Base-by-base conservation (phyloP, 2,888 invertebrate species). In the Phanerotoma sp. region DNA sequence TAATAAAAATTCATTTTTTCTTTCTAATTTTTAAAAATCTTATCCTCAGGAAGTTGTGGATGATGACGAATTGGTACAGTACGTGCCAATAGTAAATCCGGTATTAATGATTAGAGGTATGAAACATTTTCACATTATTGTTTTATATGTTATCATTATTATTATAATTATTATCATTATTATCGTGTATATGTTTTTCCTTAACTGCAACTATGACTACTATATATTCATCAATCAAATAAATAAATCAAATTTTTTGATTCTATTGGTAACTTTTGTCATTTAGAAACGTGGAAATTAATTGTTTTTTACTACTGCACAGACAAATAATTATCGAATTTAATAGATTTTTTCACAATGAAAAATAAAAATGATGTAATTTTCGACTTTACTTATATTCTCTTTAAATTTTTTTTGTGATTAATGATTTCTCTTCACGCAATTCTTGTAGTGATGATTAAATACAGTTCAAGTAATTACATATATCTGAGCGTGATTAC, bases 91-190 rank as follows among this genome's bases (percentile, higher is more conserved):
- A 9, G 37, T 16, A 15, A 37, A 37, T 16, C 37, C 37, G 16
- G 37, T 37, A 16, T 55, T 58, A 58, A 33, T 33, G n/a, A 33
- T 33, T 33, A 33, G 33, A 33, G 33, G 33, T 33, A 33, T 11
- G 33, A 11, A 33, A 5, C n/a, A 33, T 33, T 7, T 33, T 33
- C 5, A 33, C n/a, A 33, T 13, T 33, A 11, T 13, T 33, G 3
- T 33, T 30, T 30, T 30, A 10, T 30, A 30, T n/a, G 13, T 33
- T 33, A 33, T 33, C 11, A n/a, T 33, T 33, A 33, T 9, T 33
- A n/a, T 33, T 33, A 33, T 33, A 13, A 33, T 13, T 33, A n/a
- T n/a, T n/a, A n/a, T n/a, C n/a, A n/a, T n/a, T n/a, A n/a, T n/a
- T n/a, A n/a, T n/a, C n/a, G n/a, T n/a, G n/a, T n/a, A n/a, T n/a